Evolutionary conservation across 2,888 invertebrate species (phyloP), one percentile per base, ranked within the genome.

Genomic region (Lycocerus yunnanus): DNA sequence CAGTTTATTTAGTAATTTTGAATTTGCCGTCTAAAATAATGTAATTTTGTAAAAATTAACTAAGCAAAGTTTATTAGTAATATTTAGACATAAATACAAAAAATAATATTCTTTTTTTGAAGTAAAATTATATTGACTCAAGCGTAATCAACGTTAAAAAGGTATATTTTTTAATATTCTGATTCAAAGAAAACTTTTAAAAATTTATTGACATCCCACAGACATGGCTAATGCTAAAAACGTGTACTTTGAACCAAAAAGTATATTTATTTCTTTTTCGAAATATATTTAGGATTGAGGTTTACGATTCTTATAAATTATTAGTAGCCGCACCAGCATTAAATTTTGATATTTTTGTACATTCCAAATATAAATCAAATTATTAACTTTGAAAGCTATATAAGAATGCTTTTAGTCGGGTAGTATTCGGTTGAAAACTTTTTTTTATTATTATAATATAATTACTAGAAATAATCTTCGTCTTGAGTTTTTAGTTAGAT

Each of bases 191-290:
- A 43, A 67, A 43, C 20, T 68, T 68, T 63, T 68, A 71, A 67
- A 71, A 74, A 74, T 74, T 74, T 74, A 74, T 71, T 65, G 71
- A 71, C 74, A 71, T 71, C 43, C 71, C 65, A 43, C 58, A 71
- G 71, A 71, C 68, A 15, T 43, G 66, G 58, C 69, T 74, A 72
- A 74, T 74, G 71, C 74, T 75, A 66, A 75, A 75, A 75, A 72
- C 71, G 71, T 75, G 75, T 75, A 74, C 71, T 67, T 68, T 27
- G 18, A 59, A 63, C 58, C 24, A 24, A 58, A 66, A 69, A 69
- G 70, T 68, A 72, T 72, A 61, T 63, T 63, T 66, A 72, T 59
- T 72, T 65, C 59, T 74, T 71, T 68, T 69, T 58, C 11, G 27
- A 75, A 65, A 66, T 66, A 65, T 66, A 72, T 72, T 72, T 71